phyloP scores from a whole-genome alignment of 2,797 vertebrate species.

The Gambelia wislizenii region DNA sequence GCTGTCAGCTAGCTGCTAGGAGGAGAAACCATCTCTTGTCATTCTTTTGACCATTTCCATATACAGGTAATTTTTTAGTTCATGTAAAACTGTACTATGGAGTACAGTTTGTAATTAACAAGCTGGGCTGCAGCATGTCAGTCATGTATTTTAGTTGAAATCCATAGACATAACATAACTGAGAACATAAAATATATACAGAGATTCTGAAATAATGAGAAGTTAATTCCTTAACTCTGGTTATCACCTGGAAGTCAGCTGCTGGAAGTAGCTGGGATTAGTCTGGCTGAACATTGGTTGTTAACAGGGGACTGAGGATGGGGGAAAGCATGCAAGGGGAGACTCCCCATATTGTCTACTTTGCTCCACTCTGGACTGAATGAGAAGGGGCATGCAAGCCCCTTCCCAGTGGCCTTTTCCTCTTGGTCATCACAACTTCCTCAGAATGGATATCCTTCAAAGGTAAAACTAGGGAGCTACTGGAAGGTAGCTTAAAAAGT shows the following conservation, averaged over 20 bases:
- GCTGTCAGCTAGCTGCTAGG: not conserved
- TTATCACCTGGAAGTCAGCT: not conserved
- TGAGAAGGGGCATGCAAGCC: not conserved
- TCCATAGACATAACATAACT: not conserved
- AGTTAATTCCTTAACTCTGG: not conserved
- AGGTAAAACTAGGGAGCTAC: not conserved
- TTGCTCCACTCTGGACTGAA: not conserved
- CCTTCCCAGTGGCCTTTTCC: not conserved
- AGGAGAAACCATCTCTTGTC: not conserved
- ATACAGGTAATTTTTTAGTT: not conserved
- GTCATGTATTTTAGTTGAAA: not conserved
- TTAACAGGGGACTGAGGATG: not conserved
- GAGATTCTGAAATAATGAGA: not conserved
- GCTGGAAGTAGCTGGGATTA: not conserved
- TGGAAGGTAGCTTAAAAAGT: not conserved
- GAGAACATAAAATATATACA: not conserved
- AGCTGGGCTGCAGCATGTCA: not conserved
- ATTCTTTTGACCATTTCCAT: not conserved
- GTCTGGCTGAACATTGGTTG: not conserved
- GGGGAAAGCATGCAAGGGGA: not conserved
- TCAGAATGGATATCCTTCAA: not conserved
- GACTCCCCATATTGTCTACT: not conserved
- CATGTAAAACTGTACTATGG: accelerated
- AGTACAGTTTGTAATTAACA: not conserved
- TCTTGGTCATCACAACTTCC: not conserved